Conservation (phyloP, 2,113 vertebrate species). For the Xenotilapia flavipinnis region DNA sequence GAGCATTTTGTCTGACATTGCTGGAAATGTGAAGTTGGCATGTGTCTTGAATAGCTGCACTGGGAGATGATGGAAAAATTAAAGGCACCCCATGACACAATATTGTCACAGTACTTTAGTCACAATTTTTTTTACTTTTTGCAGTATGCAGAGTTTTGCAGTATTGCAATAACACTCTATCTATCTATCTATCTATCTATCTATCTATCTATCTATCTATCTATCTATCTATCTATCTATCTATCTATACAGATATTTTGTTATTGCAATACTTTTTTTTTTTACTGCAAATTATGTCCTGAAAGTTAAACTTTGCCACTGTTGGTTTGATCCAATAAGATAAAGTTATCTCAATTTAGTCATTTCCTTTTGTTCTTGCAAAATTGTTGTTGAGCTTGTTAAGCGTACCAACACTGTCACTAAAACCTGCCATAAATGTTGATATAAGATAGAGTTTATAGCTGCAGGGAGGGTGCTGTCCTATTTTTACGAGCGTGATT, state of each 20-base stretch:
- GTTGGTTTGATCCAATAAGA: not conserved
- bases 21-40: not conserved
- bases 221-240: not conserved
- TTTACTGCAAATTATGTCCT: not conserved
- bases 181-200: not conserved
- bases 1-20: not conserved
- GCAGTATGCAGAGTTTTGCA: not conserved
- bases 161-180: not conserved
- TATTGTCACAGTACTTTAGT: not conserved
- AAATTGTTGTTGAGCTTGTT: not conserved
- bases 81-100: not conserved
- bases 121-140: not conserved
- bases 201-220: too few relatives aligned
- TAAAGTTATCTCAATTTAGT: not conserved
- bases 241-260: too few relatives aligned
- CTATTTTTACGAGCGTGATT: not conserved
- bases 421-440: not conserved
- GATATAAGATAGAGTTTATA: not conserved
- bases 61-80: not conserved
- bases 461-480: not conserved
- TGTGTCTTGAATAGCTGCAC: not conserved
- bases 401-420: not conserved
- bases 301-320: not conserved
- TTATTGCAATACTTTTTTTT: not conserved
- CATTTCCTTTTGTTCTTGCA: not conserved